phyloP scores from a whole-genome alignment of 2,113 vertebrate species.

The Macroglossus sobrinus region DNA sequence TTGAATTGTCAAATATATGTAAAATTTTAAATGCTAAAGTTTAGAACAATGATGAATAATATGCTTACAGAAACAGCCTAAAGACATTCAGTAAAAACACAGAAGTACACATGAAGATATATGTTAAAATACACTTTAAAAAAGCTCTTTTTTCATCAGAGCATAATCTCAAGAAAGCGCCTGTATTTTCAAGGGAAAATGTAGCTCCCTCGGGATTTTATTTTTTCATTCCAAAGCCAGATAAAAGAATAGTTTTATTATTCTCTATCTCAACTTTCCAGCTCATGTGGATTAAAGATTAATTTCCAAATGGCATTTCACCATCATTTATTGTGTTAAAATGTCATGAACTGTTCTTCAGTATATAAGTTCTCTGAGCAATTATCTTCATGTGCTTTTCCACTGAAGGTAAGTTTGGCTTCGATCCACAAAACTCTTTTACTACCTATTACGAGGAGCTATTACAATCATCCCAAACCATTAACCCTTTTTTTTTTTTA shows the following conservation, averaged over 20 bases:
- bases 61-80: background rate
- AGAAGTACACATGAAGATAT: background rate
- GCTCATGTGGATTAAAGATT: background rate
- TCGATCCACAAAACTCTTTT: conserved; percentile 47
- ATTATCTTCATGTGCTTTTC: conserved; percentile 1
- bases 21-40: background rate
- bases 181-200: conserved; percentile 18
- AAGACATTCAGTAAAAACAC: background rate
- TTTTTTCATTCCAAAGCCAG: background rate
- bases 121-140: background rate
- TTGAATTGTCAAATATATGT: conserved; percentile 22
- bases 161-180: background rate
- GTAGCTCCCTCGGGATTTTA: background rate
- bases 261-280: background rate
- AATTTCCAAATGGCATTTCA: background rate
- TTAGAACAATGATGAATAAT: conserved; percentile 16
- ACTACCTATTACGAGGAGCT: conserved; percentile 56
- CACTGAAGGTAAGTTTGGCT: background rate
- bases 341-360: background rate
- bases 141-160: background rate
- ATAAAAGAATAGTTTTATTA: background rate
- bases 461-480: conserved; percentile 43
- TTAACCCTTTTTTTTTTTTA: background rate
- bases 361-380: conserved; percentile 24
- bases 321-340: conserved; percentile 25